phyloP scores from a whole-genome alignment of 1,140 invertebrate genomes.

The Leptonema lineaticorne region DNA sequence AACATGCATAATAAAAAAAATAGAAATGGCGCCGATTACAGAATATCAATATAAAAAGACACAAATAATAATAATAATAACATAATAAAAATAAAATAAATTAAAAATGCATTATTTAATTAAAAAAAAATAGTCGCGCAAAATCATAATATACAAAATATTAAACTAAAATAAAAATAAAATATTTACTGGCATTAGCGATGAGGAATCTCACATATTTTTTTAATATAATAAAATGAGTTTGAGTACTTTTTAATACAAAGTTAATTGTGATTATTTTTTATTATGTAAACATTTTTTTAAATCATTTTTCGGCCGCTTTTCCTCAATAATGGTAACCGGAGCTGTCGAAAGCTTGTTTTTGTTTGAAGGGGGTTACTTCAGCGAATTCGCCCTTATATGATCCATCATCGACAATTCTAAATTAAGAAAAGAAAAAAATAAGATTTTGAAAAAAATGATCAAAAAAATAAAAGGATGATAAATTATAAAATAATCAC shows the following conservation, averaged over 20 bases:
- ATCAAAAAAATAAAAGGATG: neutral
- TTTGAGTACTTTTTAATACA: neutral
- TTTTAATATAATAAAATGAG: neutral
- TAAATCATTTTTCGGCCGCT: no score
- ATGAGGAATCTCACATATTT: neutral
- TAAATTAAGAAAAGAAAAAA: no score
- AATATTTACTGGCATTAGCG: neutral
- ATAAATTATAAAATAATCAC: neutral
- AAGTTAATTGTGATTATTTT: neutral
- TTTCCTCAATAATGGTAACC: slow-evolving; percentile 21
- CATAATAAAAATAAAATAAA: neutral
- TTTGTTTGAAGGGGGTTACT: neutral
- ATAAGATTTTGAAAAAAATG: neutral
- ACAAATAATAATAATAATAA: neutral
- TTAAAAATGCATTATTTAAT: neutral
- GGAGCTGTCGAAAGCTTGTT: neutral
- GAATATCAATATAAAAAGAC: no score
- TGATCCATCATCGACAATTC: slow-evolving; percentile 6
- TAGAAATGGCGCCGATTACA: no score
- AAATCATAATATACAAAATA: neutral
- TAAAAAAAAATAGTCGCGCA: neutral
- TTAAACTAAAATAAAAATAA: neutral
- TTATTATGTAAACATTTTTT: neutral
- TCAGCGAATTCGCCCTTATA: slow-evolving; percentile 14
- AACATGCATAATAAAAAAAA: no score